A percentile compares a stretch with the other conserved stretches of the same genome.
Evolutionary conservation across 1,140 invertebrate species (phyloP).

Genomic region (Drosophila hydei): DNA sequence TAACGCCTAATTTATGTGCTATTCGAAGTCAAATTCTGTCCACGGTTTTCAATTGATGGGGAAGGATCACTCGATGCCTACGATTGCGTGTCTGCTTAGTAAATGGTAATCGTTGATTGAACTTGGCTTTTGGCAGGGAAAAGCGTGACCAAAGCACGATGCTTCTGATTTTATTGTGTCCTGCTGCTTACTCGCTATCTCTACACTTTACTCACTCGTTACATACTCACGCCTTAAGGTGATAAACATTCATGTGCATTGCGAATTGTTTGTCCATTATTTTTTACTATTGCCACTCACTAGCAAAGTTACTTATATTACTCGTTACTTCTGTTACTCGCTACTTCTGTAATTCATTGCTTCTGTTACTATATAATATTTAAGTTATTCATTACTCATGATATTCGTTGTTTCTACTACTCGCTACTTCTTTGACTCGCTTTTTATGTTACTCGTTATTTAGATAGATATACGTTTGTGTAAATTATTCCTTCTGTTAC

Average conservation of each 20-base stretch:
- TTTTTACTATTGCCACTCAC: too few species aligned
- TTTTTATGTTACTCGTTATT: not conserved
- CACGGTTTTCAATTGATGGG: not conserved
- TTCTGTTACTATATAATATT: too few species aligned
- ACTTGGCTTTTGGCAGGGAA: not conserved
- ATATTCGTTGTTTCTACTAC: not conserved
- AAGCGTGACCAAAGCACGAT: too few species aligned
- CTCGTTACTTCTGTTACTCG: not conserved
- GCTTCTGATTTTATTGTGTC: too few species aligned
- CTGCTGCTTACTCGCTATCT: too few species aligned
- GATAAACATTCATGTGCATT: too few species aligned
- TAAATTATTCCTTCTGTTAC: too few species aligned
- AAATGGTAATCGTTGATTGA: not conserved
- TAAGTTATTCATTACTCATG: not conserved
- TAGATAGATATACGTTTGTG: too few species aligned
- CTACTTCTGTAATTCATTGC: not conserved
- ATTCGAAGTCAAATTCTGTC: conserved; percentile 1
- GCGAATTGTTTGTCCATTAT: too few species aligned
- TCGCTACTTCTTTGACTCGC: not conserved
- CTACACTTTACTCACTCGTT: too few species aligned
- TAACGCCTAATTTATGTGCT: not conserved
- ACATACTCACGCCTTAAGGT: too few species aligned
- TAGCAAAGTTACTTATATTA: too few species aligned
- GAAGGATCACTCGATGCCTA: not conserved
- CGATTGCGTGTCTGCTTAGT: not conserved